Conservation (phyloP, 1,140 invertebrate species). For the Carposina sasakii region DNA sequence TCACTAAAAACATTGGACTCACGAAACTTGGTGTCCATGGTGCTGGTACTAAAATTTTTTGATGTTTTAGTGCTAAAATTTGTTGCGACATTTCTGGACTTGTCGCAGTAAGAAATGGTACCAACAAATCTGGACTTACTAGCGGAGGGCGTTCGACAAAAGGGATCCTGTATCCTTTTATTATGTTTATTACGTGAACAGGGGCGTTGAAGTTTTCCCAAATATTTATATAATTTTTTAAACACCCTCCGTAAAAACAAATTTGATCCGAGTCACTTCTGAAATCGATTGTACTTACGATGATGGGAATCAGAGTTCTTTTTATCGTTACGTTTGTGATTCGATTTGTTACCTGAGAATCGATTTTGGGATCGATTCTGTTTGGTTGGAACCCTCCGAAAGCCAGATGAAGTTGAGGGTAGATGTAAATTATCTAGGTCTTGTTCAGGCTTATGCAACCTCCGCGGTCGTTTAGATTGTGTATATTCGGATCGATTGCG, state of each 20-base stretch:
- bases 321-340: too few relatives aligned
- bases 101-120: slow-evolving; percentile 10
- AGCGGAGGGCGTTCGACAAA: slow-evolving; percentile 18
- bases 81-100: slow-evolving; percentile 23
- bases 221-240: slow-evolving; percentile 15
- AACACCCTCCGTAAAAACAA: slow-evolving; percentile 19
- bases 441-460: neutral
- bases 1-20: slow-evolving; percentile 28
- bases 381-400: too few relatives aligned
- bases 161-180: slow-evolving; percentile 22
- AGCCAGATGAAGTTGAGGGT: too few relatives aligned
- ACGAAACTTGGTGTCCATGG: slow-evolving; percentile 19
- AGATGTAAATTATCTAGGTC: neutral
- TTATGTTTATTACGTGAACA: slow-evolving; percentile 19
- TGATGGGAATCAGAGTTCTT: too few relatives aligned
- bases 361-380: too few relatives aligned
- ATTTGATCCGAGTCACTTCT: slow-evolving; percentile 4
- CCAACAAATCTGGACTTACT: neutral
- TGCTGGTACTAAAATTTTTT: slow-evolving; percentile 9
- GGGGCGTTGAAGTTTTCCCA: slow-evolving; percentile 20
- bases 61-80: slow-evolving; percentile 14
- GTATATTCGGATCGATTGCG: neutral
- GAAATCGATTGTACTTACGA: slow-evolving; percentile 1
- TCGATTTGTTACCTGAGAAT: too few relatives aligned
- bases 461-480: neutral